Conservation (phyloP, 2,113 vertebrate genomes). For the Rattus norvegicus region GRCr8 NC_086038.1:27904501-27905000, state of each 20-base stretch:
- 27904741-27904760: background rate
- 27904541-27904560: too few species aligned
- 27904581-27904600: too few species aligned
- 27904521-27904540: too few species aligned
- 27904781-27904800: constrained; percentile 88
- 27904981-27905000: background rate
- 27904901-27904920: background rate
- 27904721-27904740: background rate
- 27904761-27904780: constrained; percentile 89
- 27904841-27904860: background rate
- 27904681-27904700: background rate
- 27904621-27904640: background rate
- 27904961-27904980: background rate
- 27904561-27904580: too few species aligned
- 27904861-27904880: background rate
- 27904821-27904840: background rate
- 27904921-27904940: background rate
- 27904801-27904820: background rate
- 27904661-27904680: background rate
- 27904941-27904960: background rate
- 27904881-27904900: background rate
- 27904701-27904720: background rate
- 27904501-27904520: too few species aligned
- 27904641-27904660: background rate
- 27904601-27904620: background rate